phyloP scores from a whole-genome alignment of 1,140 invertebrate species.

The Orchesella cincta region DNA sequence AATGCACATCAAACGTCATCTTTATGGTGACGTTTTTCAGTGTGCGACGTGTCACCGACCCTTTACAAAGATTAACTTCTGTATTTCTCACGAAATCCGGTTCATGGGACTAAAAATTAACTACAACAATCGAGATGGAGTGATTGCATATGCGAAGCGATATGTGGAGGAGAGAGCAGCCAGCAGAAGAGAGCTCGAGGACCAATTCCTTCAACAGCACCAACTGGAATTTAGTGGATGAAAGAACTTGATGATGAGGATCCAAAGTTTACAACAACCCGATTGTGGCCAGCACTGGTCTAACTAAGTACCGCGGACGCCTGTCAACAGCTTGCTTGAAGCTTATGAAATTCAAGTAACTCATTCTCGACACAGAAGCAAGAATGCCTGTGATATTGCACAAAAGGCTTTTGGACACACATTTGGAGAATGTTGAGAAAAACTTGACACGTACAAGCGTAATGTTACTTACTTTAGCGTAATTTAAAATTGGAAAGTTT shows the following conservation, averaged over 20 bases:
- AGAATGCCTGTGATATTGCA: neutral
- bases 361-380: neutral
- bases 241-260: neutral
- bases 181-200: neutral
- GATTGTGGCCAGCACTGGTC: neutral
- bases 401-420: neutral
- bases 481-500: too few relatives aligned
- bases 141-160: neutral
- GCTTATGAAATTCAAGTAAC: neutral
- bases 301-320: neutral
- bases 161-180: too few relatives aligned
- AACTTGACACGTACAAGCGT: neutral
- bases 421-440: neutral
- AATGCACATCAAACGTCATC: too few relatives aligned
- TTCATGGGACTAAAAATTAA: neutral
- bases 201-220: neutral
- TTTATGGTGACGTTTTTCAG: neutral
- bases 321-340: neutral
- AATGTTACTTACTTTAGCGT: too few relatives aligned
- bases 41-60: neutral
- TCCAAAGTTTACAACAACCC: neutral
- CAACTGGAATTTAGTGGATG: neutral
- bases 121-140: neutral
- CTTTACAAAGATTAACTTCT: neutral
- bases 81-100: neutral